phyloP scores from a whole-genome alignment of 1,140 invertebrate species.

The Lanistes nyassanus region DNA sequence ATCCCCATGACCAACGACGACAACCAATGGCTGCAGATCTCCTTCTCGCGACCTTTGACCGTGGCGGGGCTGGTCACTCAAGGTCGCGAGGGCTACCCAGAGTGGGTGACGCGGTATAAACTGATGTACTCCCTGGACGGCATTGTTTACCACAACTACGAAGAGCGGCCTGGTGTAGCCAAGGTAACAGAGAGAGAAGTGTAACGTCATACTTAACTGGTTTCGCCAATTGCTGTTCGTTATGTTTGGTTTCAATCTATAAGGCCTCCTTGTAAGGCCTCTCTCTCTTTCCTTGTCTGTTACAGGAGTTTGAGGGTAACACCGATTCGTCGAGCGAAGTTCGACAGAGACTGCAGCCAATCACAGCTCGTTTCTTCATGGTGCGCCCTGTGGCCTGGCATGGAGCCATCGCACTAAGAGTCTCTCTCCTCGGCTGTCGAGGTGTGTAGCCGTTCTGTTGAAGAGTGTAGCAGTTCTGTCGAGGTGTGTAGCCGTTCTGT shows the following conservation, averaged over 20 bases:
- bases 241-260: too few relatives aligned
- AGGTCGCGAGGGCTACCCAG: conserved; percentile 4
- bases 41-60: conserved; percentile 9
- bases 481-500: too few relatives aligned
- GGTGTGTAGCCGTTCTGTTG: background rate
- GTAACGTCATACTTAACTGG: too few relatives aligned
- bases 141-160: conserved; percentile 15
- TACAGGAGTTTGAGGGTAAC: conserved; percentile 22
- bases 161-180: background rate
- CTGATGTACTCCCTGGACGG: conserved; percentile 24
- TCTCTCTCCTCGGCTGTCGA: conserved; percentile 10
- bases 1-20: conserved; percentile 9
- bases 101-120: conserved; percentile 24
- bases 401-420: conserved; percentile 1
- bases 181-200: background rate
- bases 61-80: conserved; percentile 15
- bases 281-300: too few relatives aligned
- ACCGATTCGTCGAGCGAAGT: conserved; percentile 10
- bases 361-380: conserved; percentile 9
- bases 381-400: conserved; percentile 23
- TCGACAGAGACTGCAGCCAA: background rate
- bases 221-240: too few relatives aligned
- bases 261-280: too few relatives aligned
- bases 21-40: conserved; percentile 24
- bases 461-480: too few relatives aligned